Evolutionary conservation across 1,140 invertebrate species (phyloP), one percentile per base, ranked within the genome.

Genomic region (Plodia interpunctella): DNA sequence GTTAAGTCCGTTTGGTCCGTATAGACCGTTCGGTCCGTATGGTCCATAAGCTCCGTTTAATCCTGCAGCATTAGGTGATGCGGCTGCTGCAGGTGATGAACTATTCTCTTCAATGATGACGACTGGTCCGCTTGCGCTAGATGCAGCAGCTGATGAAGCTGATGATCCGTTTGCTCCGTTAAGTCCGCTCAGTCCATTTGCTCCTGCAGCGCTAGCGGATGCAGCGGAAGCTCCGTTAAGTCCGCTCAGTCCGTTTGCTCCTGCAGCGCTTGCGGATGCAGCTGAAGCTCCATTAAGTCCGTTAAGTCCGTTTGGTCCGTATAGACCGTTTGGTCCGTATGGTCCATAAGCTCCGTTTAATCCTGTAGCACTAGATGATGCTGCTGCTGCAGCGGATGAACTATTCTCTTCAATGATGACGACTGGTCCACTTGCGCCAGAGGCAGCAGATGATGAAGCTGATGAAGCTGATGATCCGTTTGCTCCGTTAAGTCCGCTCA

Each of bases 131-230:
- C 10, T 13, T 44, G 35, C 35, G 9, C 35, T 44, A 10, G 15
- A 15, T 44, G 11, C 35, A 4, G 15, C 11, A 10, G 11, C 35
- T 3, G 11, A 11, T 44, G 15, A 11, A 13, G 11, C 35, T 13
- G 35, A 44, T 18, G 58, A 30, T 19, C 51, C 59, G 19, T 55
- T n/a, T 55, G 25, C 25, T 61, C 60, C 55, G 19, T 49, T 13
- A 56, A 49, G 11, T 61, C 54, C 60, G 13, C 9, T 0, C 49
- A 49, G 50, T 25, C 60, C 56, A 15, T 15, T 0, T 54, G 38
- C n/a, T 51, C 57, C 57, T 38, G 55, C 18, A 28, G 49, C 50
- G 0, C 54, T 30, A 2, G 55, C 49, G n/a, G 55, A 15, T 5
- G 17, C 54, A 30, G 53, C 38, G 11, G 59, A 19, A 13, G 32